phyloP scores from a whole-genome alignment of 2,888 invertebrate genomes.

The Pasiphila rectangulata region DNA sequence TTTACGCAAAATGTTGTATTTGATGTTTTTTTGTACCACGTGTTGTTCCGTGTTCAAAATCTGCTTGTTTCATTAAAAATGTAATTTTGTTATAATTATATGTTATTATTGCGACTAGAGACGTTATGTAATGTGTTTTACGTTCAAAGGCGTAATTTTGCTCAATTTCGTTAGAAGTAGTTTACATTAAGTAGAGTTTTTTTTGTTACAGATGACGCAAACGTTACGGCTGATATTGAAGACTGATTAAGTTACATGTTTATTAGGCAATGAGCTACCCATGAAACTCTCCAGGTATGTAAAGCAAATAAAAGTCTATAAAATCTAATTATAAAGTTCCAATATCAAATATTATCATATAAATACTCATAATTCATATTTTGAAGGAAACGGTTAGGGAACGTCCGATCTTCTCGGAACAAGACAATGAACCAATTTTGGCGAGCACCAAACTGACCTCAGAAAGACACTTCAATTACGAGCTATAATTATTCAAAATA shows the following conservation, averaged over 20 bases:
- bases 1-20: constrained; percentile 67
- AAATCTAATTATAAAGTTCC: too few relatives aligned
- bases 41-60: constrained; percentile 27
- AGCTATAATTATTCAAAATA: constrained; percentile 31
- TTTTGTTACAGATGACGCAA: constrained; percentile 68
- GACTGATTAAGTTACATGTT: constrained; percentile 69
- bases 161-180: constrained; percentile 40
- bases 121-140: constrained; percentile 42
- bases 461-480: constrained; percentile 17
- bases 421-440: constrained; percentile 24
- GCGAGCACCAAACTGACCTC: constrained; percentile 19
- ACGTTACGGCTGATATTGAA: constrained; percentile 62
- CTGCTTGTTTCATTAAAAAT: constrained; percentile 54
- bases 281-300: constrained; percentile 60
- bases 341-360: neutral
- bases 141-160: constrained; percentile 49
- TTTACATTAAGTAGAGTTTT: constrained; percentile 39
- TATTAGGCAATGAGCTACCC: constrained; percentile 64
- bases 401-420: neutral
- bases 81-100: constrained; percentile 58
- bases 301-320: too few relatives aligned
- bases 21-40: constrained; percentile 45
- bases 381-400: too few relatives aligned
- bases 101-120: constrained; percentile 43
- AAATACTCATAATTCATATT: too few relatives aligned